Percentiles rank a stretch among this genome's conserved stretches.
Evolutionary conservation across 2,888 invertebrate species (phyloP).

Genomic region (Epinotia bilunana): DNA sequence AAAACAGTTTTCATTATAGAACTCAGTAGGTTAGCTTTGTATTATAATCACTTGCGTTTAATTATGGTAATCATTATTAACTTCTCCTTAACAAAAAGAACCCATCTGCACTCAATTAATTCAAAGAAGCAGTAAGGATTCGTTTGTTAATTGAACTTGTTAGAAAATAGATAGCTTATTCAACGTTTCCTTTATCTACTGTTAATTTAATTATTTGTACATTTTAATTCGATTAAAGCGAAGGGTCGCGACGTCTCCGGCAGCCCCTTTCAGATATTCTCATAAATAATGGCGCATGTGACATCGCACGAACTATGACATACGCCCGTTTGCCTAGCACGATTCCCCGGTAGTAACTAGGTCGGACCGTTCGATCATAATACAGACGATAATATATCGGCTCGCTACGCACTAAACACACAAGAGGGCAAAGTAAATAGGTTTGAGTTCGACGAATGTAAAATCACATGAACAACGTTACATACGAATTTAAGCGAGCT

Average conservation of each 20-base stretch:
- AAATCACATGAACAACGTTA: background rate
- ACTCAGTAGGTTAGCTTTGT: no score
- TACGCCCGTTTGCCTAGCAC: background rate
- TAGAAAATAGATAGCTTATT: background rate
- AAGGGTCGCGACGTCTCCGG: constrained; percentile 43
- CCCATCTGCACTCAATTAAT: no score
- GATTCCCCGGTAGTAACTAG: constrained; percentile 3
- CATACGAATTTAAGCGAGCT: background rate
- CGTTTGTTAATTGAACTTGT: background rate
- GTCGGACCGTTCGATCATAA: constrained; percentile 21
- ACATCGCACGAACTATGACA: background rate
- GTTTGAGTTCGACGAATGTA: constrained; percentile 2
- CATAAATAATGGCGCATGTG: background rate
- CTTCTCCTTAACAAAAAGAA: no score
- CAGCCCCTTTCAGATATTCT: background rate
- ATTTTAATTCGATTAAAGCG: constrained; percentile 50
- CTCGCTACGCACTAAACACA: constrained; percentile 7
- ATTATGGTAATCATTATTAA: no score
- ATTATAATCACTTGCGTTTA: no score
- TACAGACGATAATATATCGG: constrained; percentile 16
- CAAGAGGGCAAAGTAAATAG: background rate
- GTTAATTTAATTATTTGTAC: constrained; percentile 43
- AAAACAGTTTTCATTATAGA: no score
- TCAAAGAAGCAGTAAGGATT: background rate
- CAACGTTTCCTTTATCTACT: background rate